Conservation (phyloP, 2,113 vertebrate genomes). For the Orycteropus afer region DNA sequence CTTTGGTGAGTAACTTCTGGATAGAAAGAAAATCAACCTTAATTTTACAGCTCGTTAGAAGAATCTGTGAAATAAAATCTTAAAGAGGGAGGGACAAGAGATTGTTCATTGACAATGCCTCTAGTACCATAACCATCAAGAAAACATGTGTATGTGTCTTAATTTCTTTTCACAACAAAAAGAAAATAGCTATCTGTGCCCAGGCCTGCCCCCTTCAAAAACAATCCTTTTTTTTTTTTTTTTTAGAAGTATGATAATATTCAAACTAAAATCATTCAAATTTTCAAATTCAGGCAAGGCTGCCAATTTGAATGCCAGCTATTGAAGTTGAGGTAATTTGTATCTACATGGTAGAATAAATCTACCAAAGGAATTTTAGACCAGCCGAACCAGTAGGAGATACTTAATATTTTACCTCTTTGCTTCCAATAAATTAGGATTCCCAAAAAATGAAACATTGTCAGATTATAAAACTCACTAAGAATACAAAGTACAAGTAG, state of each 20-base stretch:
- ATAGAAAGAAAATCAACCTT: neutral
- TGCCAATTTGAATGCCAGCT: constrained; percentile 36
- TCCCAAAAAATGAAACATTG: constrained; percentile 53
- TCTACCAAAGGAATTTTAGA: constrained; percentile 39
- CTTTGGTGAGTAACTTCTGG: neutral
- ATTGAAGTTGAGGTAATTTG: constrained; percentile 62
- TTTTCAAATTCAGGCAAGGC: neutral
- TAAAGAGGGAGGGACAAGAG: neutral
- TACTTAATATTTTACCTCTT: constrained; percentile 68
- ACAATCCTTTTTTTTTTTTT: neutral
- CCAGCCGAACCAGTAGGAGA: constrained; percentile 59
- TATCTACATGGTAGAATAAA: constrained; percentile 53
- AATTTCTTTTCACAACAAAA: neutral
- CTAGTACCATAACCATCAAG: neutral
- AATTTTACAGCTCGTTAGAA: neutral
- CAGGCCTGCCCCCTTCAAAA: too few species aligned
- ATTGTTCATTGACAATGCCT: neutral
- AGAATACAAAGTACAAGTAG: neutral
- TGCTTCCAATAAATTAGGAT: constrained; percentile 59
- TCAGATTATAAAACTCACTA: constrained; percentile 59
- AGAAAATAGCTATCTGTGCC: neutral
- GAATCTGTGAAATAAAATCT: neutral
- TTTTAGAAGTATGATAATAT: constrained; percentile 37
- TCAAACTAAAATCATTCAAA: constrained; percentile 43
- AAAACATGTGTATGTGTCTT: neutral